Evolutionary conservation across 2,113 vertebrate genomes (phyloP).

Genomic region (Notarius lentiginosus): DNA sequence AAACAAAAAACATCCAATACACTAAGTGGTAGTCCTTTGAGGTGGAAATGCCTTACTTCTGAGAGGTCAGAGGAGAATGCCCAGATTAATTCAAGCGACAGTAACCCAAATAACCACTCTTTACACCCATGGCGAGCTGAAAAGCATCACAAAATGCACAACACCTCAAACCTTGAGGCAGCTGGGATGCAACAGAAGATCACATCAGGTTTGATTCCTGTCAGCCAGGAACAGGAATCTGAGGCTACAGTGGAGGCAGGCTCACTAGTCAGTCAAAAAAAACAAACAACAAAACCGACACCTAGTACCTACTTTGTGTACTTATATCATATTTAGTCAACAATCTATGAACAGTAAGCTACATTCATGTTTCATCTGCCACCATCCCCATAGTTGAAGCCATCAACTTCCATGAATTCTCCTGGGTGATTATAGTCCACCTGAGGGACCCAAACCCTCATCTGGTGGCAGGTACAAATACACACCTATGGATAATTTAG

Average conservation of each 20-base stretch:
- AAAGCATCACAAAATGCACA: neutral
- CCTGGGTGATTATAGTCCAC: too few relatives aligned
- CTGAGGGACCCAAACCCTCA: too few relatives aligned
- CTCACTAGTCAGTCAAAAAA: neutral
- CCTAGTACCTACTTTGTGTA: neutral
- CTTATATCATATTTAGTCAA: neutral
- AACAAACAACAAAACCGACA: neutral
- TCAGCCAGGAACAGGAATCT: too few relatives aligned
- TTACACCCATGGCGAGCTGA: neutral
- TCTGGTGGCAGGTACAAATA: too few relatives aligned
- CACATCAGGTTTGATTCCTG: neutral
- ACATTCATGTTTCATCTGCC: neutral
- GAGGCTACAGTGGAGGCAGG: too few relatives aligned
- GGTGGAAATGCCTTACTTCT: neutral
- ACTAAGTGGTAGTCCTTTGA: neutral
- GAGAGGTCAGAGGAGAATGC: neutral
- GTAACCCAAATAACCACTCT: neutral
- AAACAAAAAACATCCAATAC: too few relatives aligned
- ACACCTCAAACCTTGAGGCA: neutral
- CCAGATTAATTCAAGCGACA: neutral
- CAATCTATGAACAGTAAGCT: neutral
- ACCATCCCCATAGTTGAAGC: too few relatives aligned
- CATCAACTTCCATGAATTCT: too few relatives aligned
- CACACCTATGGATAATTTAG: too few relatives aligned
- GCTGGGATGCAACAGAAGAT: neutral